Conservation (phyloP, 2,113 vertebrate species). For the Phainopepla nitens region DNA sequence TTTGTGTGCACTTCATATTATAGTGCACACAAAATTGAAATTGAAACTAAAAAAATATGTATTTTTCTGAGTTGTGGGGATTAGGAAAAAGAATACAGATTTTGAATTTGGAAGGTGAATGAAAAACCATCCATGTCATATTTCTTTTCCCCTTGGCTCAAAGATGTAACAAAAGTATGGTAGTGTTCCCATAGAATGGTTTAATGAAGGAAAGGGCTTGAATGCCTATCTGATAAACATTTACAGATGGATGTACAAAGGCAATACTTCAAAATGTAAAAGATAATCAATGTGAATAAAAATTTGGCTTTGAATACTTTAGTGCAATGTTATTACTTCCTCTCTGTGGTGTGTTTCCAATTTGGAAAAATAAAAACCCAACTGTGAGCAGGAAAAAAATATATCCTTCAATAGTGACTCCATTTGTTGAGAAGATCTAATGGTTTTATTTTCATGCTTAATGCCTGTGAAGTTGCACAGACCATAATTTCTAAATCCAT, state of each 20-base stretch:
- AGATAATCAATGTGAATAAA: slow-evolving; percentile 69
- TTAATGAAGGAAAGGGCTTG: slow-evolving; percentile 25
- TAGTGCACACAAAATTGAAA: neutral
- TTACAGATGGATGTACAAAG: slow-evolving; percentile 66
- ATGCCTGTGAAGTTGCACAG: slow-evolving; percentile 62
- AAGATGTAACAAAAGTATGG: slow-evolving; percentile 13
- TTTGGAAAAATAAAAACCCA: slow-evolving; percentile 62
- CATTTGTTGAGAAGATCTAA: slow-evolving; percentile 66
- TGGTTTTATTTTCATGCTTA: slow-evolving; percentile 69
- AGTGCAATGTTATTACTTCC: slow-evolving; percentile 65
- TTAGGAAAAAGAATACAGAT: neutral
- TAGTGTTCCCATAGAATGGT: slow-evolving; percentile 32
- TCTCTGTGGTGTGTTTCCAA: slow-evolving; percentile 65
- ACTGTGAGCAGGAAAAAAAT: neutral
- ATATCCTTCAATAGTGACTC: slow-evolving; percentile 29
- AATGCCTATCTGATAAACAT: slow-evolving; percentile 58
- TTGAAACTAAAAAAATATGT: neutral
- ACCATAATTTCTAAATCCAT: slow-evolving; percentile 66
- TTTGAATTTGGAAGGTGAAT: slow-evolving; percentile 28
- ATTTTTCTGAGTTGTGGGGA: neutral
- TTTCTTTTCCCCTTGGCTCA: slow-evolving; percentile 7
- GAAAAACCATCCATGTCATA: neutral
- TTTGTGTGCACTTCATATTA: neutral
- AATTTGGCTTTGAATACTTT: slow-evolving; percentile 65
- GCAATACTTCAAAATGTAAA: slow-evolving; percentile 66